Evolutionary conservation across 1,140 invertebrate genomes (phyloP), one percentile per base, ranked within the genome.

Genomic region (Zaprionus inermis): DNA sequence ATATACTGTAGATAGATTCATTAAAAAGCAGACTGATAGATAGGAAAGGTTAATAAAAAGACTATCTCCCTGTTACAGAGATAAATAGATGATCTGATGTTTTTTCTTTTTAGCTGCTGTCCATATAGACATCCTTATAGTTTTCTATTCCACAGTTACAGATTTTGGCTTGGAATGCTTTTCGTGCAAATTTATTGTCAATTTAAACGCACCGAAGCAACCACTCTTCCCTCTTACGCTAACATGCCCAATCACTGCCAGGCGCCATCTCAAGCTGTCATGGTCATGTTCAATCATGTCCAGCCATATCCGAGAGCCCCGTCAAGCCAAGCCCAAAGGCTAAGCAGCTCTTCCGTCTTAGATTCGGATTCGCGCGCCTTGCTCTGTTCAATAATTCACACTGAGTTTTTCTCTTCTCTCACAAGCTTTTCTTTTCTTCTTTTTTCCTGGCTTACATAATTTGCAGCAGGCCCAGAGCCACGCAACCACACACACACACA

Each of bases 301-400:
- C n/a, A 61, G 63, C 7, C 22, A 36, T 16, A 61, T 41, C 41
- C 44, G 56, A 69, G 58, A 36, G 57, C 63, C 38, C 46, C 57
- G 58, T 61, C 74, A 66, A 76, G 68, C 72, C 38, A 16, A 44
- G 44, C 44, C 73, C 60, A 69, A 55, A 51, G 64, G 56, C 41
- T 14, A 54, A 77, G 36, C 70, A 41, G 44, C 74, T 85, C 81
- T 86, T 85, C 81, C 81, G 78, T 85, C 81, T 85, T 69, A 75
- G 81, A 85, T 86, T 72, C 69, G 20, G 81, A 85, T 86, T 72
- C 69, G 20, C 18, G 20, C 18, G 20, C 32, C 11, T 16, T 10
- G 41, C 22, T 44, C 10, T 14, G 1, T 36, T 11, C 14, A 46
- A 72, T 58, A 58, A 52, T 32, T 58, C 38, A 30, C 52, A 34